A percentile compares a stretch with the other conserved stretches of the same genome.
These are phyloP conservation scores for Myiotriccus ornatus DNA, from an alignment of 2,797 vertebrate species.

Conservation along the genomic window DNA sequence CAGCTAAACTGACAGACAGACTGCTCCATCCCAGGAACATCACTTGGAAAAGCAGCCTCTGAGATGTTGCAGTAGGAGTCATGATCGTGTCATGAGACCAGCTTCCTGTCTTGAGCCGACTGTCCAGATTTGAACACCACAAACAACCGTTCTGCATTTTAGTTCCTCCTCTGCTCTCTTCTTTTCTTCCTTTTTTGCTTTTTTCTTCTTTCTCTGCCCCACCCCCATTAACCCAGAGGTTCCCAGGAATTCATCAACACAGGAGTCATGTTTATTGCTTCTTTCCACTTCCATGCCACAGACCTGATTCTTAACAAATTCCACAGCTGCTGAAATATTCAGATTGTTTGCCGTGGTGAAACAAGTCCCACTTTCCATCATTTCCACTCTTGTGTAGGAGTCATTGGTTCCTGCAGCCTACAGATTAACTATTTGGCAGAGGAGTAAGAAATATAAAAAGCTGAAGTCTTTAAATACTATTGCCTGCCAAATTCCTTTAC, in stretches of 20 bases:
- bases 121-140: neutral
- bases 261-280: neutral
- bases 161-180: neutral
- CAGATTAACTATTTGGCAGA: neutral
- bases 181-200: fast-evolving
- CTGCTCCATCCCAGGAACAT: neutral
- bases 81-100: neutral
- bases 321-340: neutral
- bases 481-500: neutral
- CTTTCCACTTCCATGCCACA: neutral
- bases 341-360: neutral
- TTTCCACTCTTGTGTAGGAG: neutral
- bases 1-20: neutral
- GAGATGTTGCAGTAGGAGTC: neutral
- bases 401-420: neutral
- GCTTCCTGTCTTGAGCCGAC: neutral
- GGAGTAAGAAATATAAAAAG: neutral
- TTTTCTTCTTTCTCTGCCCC: fast-evolving
- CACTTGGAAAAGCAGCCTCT: neutral
- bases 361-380: neutral
- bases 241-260: neutral
- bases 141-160: neutral
- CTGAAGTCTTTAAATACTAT: neutral
- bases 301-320: neutral
- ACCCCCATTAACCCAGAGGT: neutral